Base-by-base conservation (phyloP, 1,140 invertebrate genomes). In the Bactericera cockerelli region DNA sequence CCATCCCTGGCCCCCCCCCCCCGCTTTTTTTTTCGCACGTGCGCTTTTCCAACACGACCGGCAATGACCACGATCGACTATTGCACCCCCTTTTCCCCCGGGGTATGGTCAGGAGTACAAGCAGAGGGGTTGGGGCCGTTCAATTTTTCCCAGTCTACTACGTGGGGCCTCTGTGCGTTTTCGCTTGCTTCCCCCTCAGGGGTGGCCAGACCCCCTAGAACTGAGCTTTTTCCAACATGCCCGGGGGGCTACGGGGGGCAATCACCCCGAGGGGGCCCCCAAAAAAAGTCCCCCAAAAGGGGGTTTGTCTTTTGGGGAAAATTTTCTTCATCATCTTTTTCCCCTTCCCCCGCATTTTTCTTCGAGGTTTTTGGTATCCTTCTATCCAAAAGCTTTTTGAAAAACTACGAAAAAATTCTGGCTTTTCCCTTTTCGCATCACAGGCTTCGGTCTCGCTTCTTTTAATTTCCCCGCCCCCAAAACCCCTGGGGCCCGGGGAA, bases 401-500 rank as follows among this genome's bases (percentile, higher is more conserved):
- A 76, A 0, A 79, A 84, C 49, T 94, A 86, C 71, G 84, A n/a
- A 93, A 68, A 75, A 80, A 25, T 89, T 82, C 72, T 94, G 87
- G 82, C 82, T 93, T 68, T 76, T 79, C 31, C 77, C 91, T 59
- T n/a, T n/a, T n/a, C 81, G 88, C 64, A 91, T 94, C 64, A 71
- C 89, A 39, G 88, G 86, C 26, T 93, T 91, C 69, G 91, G 84
- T 65, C 75, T 92, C 24, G 87, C 84, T 64, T 95, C 91, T 71
- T 79, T 90, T 38, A 93, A 94, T 73, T 93, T 89, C 10, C 93
- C 90, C 72, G 84, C 94, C 60, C n/a, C n/a, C n/a, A n/a, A n/a
- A n/a, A 95, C 95, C 74, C 92, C 92, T 0, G 84, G 94, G 22
- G 89, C 90, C 0, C 75, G n/a, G n/a, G 95, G 3, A 95, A 94